Conservation (phyloP, 2,888 invertebrate genomes). For the Himalopsyche anomala region DNA sequence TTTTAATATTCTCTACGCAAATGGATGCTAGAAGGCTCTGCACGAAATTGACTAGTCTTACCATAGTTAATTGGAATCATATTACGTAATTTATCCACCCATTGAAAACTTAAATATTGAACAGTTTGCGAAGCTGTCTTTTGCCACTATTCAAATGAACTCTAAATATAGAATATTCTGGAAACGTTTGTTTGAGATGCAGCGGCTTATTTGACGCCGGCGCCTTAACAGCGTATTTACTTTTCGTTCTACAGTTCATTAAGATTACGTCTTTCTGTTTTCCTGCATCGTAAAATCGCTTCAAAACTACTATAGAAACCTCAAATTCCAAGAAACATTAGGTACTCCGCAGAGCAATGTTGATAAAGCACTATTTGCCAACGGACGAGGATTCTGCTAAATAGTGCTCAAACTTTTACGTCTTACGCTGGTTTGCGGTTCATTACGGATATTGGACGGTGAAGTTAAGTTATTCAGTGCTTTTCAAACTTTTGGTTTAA, state of each 20-base stretch:
- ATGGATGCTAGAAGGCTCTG: too few relatives aligned
- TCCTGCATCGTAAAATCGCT: conserved; percentile 14
- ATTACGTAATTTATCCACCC: too few relatives aligned
- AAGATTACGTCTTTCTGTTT: not conserved
- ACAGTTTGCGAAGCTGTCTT: too few relatives aligned
- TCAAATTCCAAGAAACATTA: not conserved
- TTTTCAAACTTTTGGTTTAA: not conserved
- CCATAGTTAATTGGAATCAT: too few relatives aligned
- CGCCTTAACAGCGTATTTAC: not conserved
- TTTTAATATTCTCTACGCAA: too few relatives aligned
- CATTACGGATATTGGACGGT: not conserved
- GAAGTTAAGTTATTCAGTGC: not conserved
- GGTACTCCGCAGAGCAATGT: not conserved
- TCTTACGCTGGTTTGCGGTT: conserved; percentile 13
- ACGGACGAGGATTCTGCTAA: conserved; percentile 10
- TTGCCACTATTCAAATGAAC: too few relatives aligned
- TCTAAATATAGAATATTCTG: too few relatives aligned
- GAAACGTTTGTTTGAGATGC: not conserved
- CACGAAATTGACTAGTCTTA: too few relatives aligned
- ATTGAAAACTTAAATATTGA: too few relatives aligned
- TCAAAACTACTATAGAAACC: conserved; percentile 9
- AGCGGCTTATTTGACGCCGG: conserved; percentile 10
- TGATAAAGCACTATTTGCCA: conserved; percentile 14
- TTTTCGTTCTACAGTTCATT: not conserved
- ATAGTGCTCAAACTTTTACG: not conserved